Evolutionary conservation across 2,113 vertebrate species (phyloP), one percentile per base, ranked within the genome.

Genomic region (Nothobranchius furzeri): DNA sequence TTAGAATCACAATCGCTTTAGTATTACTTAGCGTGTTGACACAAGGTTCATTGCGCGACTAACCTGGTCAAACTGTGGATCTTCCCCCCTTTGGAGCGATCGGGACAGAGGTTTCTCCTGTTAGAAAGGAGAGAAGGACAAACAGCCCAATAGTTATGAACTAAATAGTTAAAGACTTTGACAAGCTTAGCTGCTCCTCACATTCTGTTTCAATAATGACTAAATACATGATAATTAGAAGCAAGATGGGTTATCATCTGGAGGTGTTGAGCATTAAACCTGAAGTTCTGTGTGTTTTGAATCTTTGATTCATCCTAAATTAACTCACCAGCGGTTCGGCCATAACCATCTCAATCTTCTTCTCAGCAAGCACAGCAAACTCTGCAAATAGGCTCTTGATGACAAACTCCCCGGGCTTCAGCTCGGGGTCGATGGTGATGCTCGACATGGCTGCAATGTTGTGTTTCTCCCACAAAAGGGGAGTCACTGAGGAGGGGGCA

Each of bases 261-360:
- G 6, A 40, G 37, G 43, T 11, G 43, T 10, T 3, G 12, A 11
- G 3, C 17, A 10, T 6, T 11, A 37, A 35, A 50, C n/a, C 75
- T 77, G 67, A 70, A 70, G 61, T 57, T 68, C 58, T 58, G 59
- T 15, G 13, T 15, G 6, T 15, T 48, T 55, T 54, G 64, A 74
- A 2, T 17, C 55, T 50, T 24, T 64, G 53, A 53, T 7, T 35
- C 30, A 30, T 30, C 30, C 30, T 4, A 24, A 15, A 40, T 24
- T 46, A 10, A 94, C 96, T 97, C 84, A 99, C 98, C 96, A 99
- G 94, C 56, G 98, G 96, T 91, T 99, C 97, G 55, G 98, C 97
- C 98, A 99, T 99, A 90, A 99, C 97, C 93, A 98, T 95, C 92
- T 99, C 97, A 76, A 99, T 99, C 95, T 99, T 99, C 93, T 99